phyloP scores from a whole-genome alignment of 37 sponge, comb jelly and placozoan genomes.

The Eunapius fragilis region DNA sequence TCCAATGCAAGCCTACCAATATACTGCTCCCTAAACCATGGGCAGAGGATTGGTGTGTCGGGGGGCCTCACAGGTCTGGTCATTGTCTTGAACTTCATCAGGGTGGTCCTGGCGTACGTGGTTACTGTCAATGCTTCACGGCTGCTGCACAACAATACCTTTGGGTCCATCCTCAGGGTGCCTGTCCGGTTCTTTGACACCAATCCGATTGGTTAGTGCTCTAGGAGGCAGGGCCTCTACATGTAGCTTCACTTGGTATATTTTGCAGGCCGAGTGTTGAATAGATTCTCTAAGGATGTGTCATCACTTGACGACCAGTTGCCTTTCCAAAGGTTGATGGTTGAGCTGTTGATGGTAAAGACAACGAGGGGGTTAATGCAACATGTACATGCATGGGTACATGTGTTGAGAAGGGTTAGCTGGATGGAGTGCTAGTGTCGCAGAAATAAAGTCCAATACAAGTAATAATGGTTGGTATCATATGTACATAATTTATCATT shows the following conservation, averaged over 20 bases:
- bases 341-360: constrained; percentile 57
- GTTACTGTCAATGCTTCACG: constrained; percentile 66
- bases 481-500: too few species aligned
- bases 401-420: too few species aligned
- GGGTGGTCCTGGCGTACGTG: constrained; percentile 41
- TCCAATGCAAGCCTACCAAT: not conserved
- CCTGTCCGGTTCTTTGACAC: constrained; percentile 83
- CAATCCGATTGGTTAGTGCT: constrained; percentile 75
- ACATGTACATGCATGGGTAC: too few species aligned
- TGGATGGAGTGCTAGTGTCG: too few species aligned
- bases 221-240: not conserved
- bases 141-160: constrained; percentile 73
- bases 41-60: constrained; percentile 58
- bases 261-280: constrained; percentile 74
- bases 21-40: constrained; percentile 16
- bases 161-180: constrained; percentile 63
- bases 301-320: constrained; percentile 71
- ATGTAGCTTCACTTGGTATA: too few species aligned
- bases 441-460: too few species aligned
- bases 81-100: constrained; percentile 39
- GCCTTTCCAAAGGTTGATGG: constrained; percentile 56
- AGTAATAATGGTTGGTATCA: too few species aligned
- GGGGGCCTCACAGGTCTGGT: constrained; percentile 23
- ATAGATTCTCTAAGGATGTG: constrained; percentile 84
- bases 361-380: not conserved